Base-by-base conservation (phyloP, 37 sponge, comb jelly and placozoan genomes). In the Aphrocallistes beatrix region DNA sequence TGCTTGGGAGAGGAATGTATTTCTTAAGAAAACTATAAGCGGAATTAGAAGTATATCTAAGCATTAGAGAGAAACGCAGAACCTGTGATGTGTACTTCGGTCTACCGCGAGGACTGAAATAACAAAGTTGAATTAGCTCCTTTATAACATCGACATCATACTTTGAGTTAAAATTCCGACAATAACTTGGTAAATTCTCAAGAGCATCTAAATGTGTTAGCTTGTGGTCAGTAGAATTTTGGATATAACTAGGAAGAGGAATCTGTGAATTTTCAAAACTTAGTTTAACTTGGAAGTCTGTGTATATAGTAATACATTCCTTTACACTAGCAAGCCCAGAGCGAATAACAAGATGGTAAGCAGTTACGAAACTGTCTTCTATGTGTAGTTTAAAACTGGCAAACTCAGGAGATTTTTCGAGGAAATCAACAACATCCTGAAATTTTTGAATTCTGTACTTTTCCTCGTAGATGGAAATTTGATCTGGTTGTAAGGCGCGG, bases 61-160 rank as follows among this genome's bases (percentile, higher is more conserved):
- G 75, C 75, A 60, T 19, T 60, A 60, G 75, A 60, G n/a, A n/a
- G 75, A 60, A 42, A 42, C 32, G 75, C 75, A 60, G 75, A 60
- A 60, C 75, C 75, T 60, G 75, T 32, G 75, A 60, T 60, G 75
- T 25, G 75, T 60, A 60, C 75, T 60, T 60, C 75, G 75, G 34
- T 60, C 34, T 60, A 28, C 75, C 75, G 21, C 75, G 75, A 60
- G 34, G 75, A 13, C 75, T 60, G 75, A 60, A 60, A 60, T 60
- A 60, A 60, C 75, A 32, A 60, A 60, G 75, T 32, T n/a, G 75
- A 60, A 60, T 60, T 60, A 60, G 75, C 75, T 60, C 25, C 25
- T 60, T 60, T 60, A 60, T 60, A 28, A 60, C 75, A 60, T 21
- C 75, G 34, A 3, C 75, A 60, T 32, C 32, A 60, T 60, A 60